A percentile compares a stretch with the other conserved stretches of the same genome.
phyloP scores from a whole-genome alignment of 2,113 vertebrate species.

The Malurus alboscapulatus region DNA sequence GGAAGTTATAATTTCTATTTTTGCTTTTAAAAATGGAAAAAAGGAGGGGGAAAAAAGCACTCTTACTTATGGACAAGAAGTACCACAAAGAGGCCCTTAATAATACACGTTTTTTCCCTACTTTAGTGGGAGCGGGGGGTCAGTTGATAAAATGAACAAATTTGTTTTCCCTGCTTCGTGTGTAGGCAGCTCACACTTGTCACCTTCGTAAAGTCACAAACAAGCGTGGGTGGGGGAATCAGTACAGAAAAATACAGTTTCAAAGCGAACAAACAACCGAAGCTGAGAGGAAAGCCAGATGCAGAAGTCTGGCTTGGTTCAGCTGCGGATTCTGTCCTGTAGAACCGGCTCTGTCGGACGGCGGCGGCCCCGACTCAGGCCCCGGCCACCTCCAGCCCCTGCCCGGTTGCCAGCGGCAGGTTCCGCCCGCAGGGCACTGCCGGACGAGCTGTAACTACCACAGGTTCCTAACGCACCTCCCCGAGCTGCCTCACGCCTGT shows the following conservation, averaged over 20 bases:
- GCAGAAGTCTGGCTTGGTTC: background rate
- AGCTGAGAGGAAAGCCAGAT: background rate
- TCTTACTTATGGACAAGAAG: background rate
- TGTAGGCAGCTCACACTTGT: background rate
- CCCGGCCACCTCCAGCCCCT: background rate
- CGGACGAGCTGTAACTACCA: background rate
- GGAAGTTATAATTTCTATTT: background rate
- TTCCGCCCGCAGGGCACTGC: background rate
- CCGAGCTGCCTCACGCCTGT: background rate
- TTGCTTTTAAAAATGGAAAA: background rate
- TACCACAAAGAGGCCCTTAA: background rate
- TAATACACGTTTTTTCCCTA: accelerated
- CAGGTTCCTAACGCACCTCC: background rate
- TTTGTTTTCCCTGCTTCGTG: background rate
- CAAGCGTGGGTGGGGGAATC: background rate
- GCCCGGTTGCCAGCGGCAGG: background rate
- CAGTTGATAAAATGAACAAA: background rate
- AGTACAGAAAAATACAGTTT: background rate
- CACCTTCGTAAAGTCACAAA: background rate
- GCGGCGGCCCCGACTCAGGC: background rate
- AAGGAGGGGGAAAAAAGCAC: accelerated
- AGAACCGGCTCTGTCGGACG: background rate
- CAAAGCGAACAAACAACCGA: background rate
- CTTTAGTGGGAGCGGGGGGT: background rate
- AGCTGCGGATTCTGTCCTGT: background rate